phyloP scores from a whole-genome alignment of 2,113 vertebrate genomes.

The Brienomyrus brachyistius region DNA sequence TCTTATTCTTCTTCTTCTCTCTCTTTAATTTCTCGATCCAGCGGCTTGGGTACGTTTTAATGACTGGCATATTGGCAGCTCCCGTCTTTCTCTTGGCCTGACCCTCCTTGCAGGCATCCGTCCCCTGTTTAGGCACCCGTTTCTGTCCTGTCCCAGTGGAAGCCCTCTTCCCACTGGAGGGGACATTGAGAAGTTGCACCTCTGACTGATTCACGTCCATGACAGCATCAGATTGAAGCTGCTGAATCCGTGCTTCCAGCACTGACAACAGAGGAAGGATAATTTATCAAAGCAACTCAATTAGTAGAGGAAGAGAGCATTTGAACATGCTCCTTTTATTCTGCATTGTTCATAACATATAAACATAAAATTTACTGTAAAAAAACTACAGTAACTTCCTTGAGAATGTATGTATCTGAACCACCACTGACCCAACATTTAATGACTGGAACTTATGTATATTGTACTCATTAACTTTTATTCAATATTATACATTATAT shows the following conservation, averaged over 20 bases:
- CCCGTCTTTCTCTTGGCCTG: constrained; percentile 30
- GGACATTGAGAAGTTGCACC: constrained; percentile 41
- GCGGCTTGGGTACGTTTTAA: constrained; percentile 9
- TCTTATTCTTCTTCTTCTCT: constrained; percentile 49
- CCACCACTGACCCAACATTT: not conserved
- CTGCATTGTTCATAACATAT: not conserved
- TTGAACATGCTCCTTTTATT: not conserved
- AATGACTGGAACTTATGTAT: not conserved
- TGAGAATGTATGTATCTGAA: not conserved
- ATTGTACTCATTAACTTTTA: not conserved
- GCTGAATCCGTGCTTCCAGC: constrained; percentile 78
- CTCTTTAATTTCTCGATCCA: constrained; percentile 66
- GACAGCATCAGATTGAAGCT: constrained; percentile 62
- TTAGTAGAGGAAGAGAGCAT: not conserved
- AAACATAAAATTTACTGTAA: not conserved
- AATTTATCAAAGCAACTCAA: not conserved
- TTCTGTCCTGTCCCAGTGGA: constrained; percentile 26
- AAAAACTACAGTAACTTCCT: not conserved
- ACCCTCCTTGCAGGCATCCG: constrained; percentile 34
- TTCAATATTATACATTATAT: not conserved
- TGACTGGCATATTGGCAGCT: not conserved
- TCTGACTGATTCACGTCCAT: constrained; percentile 50
- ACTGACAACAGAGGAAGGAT: constrained; percentile 51
- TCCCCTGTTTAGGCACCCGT: constrained; percentile 27
- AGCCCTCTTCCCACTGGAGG: not conserved